Evolutionary conservation across 1,140 invertebrate species (phyloP).

Genomic region (Pseudomyrmex gracilis): DNA sequence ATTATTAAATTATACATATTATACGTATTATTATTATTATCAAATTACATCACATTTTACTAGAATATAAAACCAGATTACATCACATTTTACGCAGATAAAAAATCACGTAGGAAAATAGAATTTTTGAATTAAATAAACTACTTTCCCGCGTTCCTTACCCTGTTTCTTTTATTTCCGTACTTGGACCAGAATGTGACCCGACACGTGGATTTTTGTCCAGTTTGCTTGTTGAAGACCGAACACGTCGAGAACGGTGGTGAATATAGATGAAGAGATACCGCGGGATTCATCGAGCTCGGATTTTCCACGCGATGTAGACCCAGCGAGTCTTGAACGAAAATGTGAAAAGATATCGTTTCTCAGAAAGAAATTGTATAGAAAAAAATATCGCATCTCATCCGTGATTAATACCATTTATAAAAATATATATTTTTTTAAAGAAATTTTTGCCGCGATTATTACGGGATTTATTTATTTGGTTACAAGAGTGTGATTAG

Average conservation of each 20-base stretch:
- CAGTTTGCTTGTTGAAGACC: slow-evolving; percentile 96
- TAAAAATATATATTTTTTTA: neutral
- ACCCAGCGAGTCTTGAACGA: slow-evolving; percentile 93
- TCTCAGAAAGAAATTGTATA: neutral
- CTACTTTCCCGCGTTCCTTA: slow-evolving; percentile 62
- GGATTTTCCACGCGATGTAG: slow-evolving; percentile 98
- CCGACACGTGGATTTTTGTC: slow-evolving; percentile 88
- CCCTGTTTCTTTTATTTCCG: slow-evolving; percentile 88
- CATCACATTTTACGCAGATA: no score
- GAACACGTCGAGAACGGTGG: slow-evolving; percentile 96
- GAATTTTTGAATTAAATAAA: slow-evolving; percentile 18
- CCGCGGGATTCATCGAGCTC: slow-evolving; percentile 93
- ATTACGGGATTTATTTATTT: no score
- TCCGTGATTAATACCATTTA: neutral
- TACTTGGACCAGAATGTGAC: slow-evolving; percentile 97
- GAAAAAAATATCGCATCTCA: neutral
- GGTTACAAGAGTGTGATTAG: no score
- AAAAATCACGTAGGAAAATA: neutral
- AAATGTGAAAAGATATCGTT: neutral
- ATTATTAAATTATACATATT: no score
- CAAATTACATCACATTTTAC: no score
- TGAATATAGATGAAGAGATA: slow-evolving; percentile 98
- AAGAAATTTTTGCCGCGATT: neutral
- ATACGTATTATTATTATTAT: no score
- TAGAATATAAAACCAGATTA: no score